These are phyloP conservation scores for Trichomycterus rosablanca DNA, from an alignment of 2,113 vertebrate genomes.

Conservation along the genomic window DNA sequence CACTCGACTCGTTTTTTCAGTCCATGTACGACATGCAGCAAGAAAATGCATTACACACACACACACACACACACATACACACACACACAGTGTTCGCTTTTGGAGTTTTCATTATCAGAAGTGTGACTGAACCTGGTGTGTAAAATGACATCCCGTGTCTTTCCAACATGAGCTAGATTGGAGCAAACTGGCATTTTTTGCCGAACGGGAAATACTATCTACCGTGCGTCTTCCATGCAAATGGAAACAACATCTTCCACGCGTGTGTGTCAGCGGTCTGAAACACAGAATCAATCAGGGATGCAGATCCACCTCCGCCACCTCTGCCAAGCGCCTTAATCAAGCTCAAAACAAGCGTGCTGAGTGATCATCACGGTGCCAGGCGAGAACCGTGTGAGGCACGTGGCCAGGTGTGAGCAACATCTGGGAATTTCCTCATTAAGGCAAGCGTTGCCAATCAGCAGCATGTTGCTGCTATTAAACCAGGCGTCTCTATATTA, in stretches of 20 bases:
- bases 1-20: too few species aligned
- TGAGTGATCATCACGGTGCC: conserved; percentile 8
- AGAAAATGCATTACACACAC: too few species aligned
- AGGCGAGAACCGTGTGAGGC: conserved; percentile 3
- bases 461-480: neutral
- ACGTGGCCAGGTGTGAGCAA: conserved; percentile 1
- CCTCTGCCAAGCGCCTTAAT: conserved; percentile 37
- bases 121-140: neutral
- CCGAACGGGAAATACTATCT: too few species aligned
- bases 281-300: conserved; percentile 25
- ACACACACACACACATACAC: conserved; percentile 1
- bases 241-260: neutral
- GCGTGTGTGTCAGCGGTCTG: conserved; percentile 14
- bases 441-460: neutral
- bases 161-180: conserved; percentile 10
- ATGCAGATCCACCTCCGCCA: conserved; percentile 24
- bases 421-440: conserved; percentile 31
- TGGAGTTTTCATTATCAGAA: neutral
- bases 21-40: too few species aligned
- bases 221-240: neutral
- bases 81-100: neutral
- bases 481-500: neutral
- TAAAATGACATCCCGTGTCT: neutral
- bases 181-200: neutral
- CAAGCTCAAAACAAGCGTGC: conserved; percentile 20